Evolutionary conservation across 1,140 invertebrate species (phyloP).

Genomic region (Drosophila seguyi): DNA sequence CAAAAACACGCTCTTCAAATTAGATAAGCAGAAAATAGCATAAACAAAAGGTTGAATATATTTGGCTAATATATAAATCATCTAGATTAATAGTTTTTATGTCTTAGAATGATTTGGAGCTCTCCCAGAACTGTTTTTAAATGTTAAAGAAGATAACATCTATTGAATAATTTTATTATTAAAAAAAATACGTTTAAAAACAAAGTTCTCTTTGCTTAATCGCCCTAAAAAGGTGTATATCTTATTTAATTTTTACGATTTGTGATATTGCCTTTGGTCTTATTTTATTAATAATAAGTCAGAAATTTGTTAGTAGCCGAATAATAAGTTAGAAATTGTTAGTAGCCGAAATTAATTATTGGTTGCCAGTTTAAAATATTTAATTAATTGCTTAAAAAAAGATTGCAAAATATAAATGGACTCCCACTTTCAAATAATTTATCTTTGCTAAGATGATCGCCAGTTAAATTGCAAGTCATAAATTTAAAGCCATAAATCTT

Average conservation of each 20-base stretch:
- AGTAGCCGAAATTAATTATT: not conserved
- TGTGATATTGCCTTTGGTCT: too few relatives aligned
- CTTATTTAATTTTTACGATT: not conserved
- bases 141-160: not conserved
- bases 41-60: not conserved
- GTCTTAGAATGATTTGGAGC: not conserved
- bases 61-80: not conserved
- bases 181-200: rapidly evolving
- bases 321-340: not conserved
- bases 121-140: not conserved
- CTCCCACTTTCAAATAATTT: not conserved
- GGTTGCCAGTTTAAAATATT: not conserved
- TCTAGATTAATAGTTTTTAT: too few relatives aligned
- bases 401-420: not conserved
- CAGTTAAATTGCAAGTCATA: not conserved
- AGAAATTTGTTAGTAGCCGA: not conserved
- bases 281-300: not conserved
- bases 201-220: not conserved
- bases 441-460: not conserved
- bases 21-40: not conserved
- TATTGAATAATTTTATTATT: not conserved
- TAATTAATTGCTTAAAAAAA: not conserved
- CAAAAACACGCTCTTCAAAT: not conserved
- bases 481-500: not conserved
- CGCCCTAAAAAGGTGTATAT: not conserved